Evolutionary conservation across 2,113 vertebrate species (phyloP), one percentile per base, ranked within the genome.

Genomic region (Calcarius ornatus): DNA sequence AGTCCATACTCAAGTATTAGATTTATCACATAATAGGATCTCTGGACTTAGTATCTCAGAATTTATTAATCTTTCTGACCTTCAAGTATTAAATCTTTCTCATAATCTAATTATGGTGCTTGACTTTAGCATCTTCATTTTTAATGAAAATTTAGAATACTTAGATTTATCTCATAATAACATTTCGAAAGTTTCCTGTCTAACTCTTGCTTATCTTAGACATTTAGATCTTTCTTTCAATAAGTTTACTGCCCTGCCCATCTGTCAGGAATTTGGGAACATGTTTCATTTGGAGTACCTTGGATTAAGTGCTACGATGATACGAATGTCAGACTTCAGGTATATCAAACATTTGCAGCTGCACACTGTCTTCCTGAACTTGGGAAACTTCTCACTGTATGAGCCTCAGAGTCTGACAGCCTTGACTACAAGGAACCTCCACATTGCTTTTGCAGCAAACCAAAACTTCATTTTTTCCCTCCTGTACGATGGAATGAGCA

Each of bases 141-240:
- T 97, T 83, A 99, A 98, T 11, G 68, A 94, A 27, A 56, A 97
- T 53, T 94, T 99, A 78, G 82, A 98, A 92, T 82, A 97, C 64
- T 96, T 99, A 85, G 99, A 99, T 93, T 88, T 99, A 72, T 99
- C 99, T 12, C 97, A 98, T 97, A 99, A 99, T 89, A 72, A 71
- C 4, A 95, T 99, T 89, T 84, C n/a, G 53, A 98, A 95, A 65
- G 90, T 99, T 97, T 97, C 91, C 96, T 97, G 95, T 91, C 53
- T 94, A 86, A 76, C 69, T 63, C 84, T 97, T 2, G 24, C 27
- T 9, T 94, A 94, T 66, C 97, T 99, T 28, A 95, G 73, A 72
- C 92, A 97, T 64, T 95, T 99, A 50, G 98, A 99, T 92, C 92
- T 99, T 89, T 97, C 98, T 31, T 98, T 93, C 83, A 99, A 99